These are phyloP conservation scores for Alcedo atthis DNA, from an alignment of 2,797 vertebrate species.

Conservation along the genomic window DNA sequence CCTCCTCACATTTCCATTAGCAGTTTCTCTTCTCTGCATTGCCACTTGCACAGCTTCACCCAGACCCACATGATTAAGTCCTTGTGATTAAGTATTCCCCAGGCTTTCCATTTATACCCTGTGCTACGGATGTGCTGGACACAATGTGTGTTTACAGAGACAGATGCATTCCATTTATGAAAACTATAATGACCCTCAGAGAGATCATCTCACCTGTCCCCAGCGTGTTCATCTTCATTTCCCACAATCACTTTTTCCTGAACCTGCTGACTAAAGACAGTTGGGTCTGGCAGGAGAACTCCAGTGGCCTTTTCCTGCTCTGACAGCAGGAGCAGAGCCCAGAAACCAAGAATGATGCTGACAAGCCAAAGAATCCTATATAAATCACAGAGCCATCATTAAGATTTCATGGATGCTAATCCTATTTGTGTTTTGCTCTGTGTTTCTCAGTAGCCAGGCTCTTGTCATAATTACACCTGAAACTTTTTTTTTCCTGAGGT, in stretches of 20 bases:
- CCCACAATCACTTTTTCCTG: neutral
- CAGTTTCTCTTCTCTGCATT: neutral
- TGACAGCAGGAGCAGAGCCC: neutral
- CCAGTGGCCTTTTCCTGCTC: neutral
- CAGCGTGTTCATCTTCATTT: slow-evolving; percentile 44
- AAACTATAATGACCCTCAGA: neutral
- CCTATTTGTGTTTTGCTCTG: slow-evolving; percentile 7
- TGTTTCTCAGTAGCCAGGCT: neutral
- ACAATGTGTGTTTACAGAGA: neutral
- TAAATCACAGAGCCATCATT: neutral
- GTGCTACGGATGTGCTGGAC: neutral
- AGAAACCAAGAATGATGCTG: neutral
- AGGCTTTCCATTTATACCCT: neutral
- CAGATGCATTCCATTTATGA: neutral
- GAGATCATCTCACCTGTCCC: slow-evolving; percentile 31
- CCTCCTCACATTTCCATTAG: neutral
- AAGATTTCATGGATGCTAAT: slow-evolving; percentile 27
- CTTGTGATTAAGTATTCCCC: slow-evolving; percentile 17
- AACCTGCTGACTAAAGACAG: slow-evolving; percentile 10
- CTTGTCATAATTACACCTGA: neutral
- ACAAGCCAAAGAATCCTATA: slow-evolving; percentile 18
- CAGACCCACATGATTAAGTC: neutral
- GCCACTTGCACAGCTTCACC: neutral
- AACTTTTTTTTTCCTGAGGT: neutral
- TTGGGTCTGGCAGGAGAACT: slow-evolving; percentile 11